phyloP scores from a whole-genome alignment of 2,888 invertebrate species.

The Caenorhabditis sp. region DNA sequence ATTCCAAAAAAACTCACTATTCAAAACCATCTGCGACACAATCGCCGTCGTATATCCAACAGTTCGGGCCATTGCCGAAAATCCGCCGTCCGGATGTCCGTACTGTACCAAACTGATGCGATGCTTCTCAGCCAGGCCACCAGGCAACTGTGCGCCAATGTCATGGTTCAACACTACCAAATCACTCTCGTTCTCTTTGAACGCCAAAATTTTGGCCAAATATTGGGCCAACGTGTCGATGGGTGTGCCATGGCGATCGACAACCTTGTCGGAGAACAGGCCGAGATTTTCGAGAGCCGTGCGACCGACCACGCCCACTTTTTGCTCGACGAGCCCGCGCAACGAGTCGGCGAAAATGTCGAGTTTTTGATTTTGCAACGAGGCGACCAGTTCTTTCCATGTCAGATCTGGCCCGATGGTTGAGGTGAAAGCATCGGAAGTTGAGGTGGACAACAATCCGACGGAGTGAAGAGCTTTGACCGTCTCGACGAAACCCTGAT shows the following conservation, averaged over 20 bases:
- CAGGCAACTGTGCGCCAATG: conserved; percentile 89
- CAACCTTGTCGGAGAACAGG: conserved; percentile 82
- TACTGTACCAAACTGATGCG: conserved; percentile 85
- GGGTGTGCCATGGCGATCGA: conserved; percentile 83
- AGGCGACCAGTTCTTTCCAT: conserved; percentile 89
- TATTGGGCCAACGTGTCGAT: conserved; percentile 91
- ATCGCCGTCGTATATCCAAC: conserved; percentile 94
- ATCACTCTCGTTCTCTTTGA: conserved; percentile 83
- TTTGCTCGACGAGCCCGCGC: conserved; percentile 82
- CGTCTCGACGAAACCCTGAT: conserved; percentile 86
- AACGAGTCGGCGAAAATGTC: conserved; percentile 93
- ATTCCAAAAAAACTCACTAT: conserved; percentile 78
- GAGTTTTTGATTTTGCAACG: conserved; percentile 83
- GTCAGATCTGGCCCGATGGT: conserved; percentile 89
- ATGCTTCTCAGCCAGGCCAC: conserved; percentile 79
- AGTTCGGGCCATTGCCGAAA: conserved; percentile 94
- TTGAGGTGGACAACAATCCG: conserved; percentile 85
- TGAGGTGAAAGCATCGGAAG: conserved; percentile 88
- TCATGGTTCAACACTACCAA: conserved; percentile 92
- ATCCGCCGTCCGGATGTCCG: conserved; percentile 76
- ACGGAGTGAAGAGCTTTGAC: conserved; percentile 86
- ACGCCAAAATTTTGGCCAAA: conserved; percentile 71
- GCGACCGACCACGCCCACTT: conserved; percentile 76
- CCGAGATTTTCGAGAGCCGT: conserved; percentile 77
- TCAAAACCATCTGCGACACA: conserved; percentile 94